A percentile compares a stretch with the other conserved stretches of the same genome.
Evolutionary conservation across 2,888 invertebrate species (phyloP).

Genomic region (Podabrus alpinus): DNA sequence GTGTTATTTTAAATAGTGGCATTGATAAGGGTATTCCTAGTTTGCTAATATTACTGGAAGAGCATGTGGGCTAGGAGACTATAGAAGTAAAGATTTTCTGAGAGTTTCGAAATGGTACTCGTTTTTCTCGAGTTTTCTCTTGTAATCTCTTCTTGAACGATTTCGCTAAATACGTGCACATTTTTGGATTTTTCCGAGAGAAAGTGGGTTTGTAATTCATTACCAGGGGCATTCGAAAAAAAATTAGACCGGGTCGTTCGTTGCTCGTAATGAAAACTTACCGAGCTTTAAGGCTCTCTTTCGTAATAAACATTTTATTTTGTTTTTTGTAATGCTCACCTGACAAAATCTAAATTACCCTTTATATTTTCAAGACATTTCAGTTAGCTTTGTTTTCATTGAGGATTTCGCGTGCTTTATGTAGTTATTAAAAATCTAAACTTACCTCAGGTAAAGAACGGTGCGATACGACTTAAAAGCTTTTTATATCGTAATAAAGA

Average conservation of each 20-base stretch:
- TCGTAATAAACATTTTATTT: neutral
- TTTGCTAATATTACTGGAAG: slow-evolving; percentile 7
- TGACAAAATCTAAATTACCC: neutral
- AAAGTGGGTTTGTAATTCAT: neutral
- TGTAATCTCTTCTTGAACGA: neutral
- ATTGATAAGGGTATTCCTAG: slow-evolving; percentile 22
- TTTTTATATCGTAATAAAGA: neutral
- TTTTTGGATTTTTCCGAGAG: neutral
- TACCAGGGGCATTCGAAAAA: neutral
- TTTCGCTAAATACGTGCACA: neutral
- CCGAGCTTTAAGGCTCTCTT: neutral
- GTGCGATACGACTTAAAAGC: neutral
- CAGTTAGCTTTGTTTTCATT: neutral
- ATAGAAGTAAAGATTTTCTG: neutral
- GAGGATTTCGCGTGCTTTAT: neutral
- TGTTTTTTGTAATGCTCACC: neutral
- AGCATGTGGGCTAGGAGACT: neutral
- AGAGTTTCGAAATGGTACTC: neutral
- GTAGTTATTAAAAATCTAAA: neutral
- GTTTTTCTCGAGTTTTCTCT: neutral
- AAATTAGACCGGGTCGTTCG: neutral
- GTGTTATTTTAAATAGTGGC: slow-evolving; percentile 18
- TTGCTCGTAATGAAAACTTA: neutral
- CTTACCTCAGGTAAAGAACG: neutral
- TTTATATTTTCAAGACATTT: neutral